phyloP scores from a whole-genome alignment of 64 coral and sea anemone genomes.

The Pachyseris speciosa region DNA sequence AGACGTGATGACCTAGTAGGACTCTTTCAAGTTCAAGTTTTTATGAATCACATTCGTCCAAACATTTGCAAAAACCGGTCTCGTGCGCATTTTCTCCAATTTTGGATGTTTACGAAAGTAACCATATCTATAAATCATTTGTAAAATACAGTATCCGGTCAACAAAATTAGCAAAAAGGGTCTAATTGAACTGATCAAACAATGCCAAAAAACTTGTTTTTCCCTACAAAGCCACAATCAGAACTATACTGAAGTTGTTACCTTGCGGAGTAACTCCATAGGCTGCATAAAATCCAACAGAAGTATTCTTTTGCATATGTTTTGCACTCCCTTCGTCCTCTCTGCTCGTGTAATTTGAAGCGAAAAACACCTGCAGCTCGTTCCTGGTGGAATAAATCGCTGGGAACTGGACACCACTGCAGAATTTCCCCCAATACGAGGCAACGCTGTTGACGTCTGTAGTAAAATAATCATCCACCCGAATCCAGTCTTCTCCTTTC shows the following conservation, averaged over 20 bases:
- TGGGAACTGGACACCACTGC: background rate
- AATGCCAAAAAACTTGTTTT: no score
- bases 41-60: no score
- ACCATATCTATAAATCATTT: no score
- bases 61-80: no score
- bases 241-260: background rate
- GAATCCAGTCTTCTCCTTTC: background rate
- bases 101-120: no score
- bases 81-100: no score
- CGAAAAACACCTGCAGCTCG: slow-evolving; percentile 32
- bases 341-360: background rate
- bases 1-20: no score
- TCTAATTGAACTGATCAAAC: no score
- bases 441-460: background rate
- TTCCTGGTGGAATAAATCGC: slow-evolving; percentile 19
- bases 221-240: no score
- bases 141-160: no score
- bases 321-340: background rate
- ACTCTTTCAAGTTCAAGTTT: no score
- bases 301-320: background rate
- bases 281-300: slow-evolving; percentile 1
- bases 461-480: slow-evolving; percentile 30
- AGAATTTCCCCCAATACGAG: slow-evolving; percentile 13
- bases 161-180: no score
- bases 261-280: slow-evolving; percentile 21